Evolutionary conservation across 2,888 invertebrate species (phyloP).

Genomic region (Eutolmus rufibarbis): DNA sequence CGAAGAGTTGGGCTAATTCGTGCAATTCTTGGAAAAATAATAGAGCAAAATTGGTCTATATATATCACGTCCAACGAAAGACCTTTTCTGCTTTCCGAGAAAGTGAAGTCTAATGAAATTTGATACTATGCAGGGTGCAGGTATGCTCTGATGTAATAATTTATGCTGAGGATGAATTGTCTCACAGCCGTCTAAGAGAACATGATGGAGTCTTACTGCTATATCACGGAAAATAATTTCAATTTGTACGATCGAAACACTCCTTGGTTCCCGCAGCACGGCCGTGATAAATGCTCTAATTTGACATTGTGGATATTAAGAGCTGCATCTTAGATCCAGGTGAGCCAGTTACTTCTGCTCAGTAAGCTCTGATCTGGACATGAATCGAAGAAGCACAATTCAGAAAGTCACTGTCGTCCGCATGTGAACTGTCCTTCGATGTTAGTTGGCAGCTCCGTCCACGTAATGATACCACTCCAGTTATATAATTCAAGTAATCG

Average conservation of each 20-base stretch:
- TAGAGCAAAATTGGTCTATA: background rate
- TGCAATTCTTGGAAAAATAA: background rate
- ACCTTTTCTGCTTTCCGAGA: background rate
- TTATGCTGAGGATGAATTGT: background rate
- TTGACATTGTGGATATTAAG: background rate
- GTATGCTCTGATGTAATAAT: background rate
- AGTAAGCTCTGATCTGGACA: background rate
- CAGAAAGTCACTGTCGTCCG: slow-evolving; percentile 8
- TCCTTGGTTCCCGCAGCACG: background rate
- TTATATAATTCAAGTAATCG: background rate
- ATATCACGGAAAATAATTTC: background rate
- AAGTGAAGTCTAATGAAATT: background rate
- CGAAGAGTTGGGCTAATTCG: background rate
- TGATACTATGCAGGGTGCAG: background rate
- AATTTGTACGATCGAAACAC: background rate
- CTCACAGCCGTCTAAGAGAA: background rate
- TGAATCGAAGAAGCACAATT: background rate
- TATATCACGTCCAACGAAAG: background rate
- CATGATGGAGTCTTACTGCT: background rate
- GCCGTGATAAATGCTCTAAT: background rate
- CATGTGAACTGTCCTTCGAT: slow-evolving; percentile 4
- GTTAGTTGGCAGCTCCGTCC: background rate
- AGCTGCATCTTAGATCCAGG: background rate
- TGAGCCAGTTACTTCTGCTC: background rate
- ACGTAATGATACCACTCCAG: background rate